Base-by-base conservation (phyloP, 2,113 vertebrate genomes). In the Uria aalge region DNA sequence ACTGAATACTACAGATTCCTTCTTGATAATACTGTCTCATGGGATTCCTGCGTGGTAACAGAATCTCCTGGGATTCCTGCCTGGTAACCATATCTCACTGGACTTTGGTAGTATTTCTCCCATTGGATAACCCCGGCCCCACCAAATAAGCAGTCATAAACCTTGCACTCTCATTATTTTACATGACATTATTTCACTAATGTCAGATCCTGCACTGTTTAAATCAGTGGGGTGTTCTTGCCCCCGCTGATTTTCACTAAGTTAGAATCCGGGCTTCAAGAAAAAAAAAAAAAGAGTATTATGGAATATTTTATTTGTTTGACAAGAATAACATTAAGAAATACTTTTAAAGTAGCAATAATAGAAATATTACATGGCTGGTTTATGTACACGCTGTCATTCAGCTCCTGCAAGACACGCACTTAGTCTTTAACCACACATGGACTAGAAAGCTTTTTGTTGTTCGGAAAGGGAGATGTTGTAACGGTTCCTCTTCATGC, bases 11-110 rank as follows among this genome's bases (percentile, higher is more conserved):
- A 89, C 83, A 79, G 96, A 98, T 98, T 97, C 97, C 95, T 97
- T 96, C 83, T 95, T 96, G 96, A 98, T 97, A 97, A 97, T 95
- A 97, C 68, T 95, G 97, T 97, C 96, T 95, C 95, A 88, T 93
- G 87, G 95, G 96, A 98, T 98, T 97, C 97, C 97, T 93, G 87
- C 2, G 4, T 43, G 62, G 97, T 97, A 98, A 98, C 84, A 95
- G 96, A 96, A 98, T 97, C 96, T 94, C 90, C 67, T 84, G 77
- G 88, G 96, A 98, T 98, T 96, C 96, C 92, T 97, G 95, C 93
- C 88, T 95, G 83, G 97, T 97, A 98, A 98, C 85, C 90, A 92
- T 98, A 98, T 98, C 97, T 97, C 29, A 6, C 92, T 94, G 96
- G 96, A 93, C 96, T 96, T 96, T 90, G 88, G 85, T 92, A 96